Evolutionary conservation across 2,888 invertebrate genomes (phyloP).

Genomic region (Philopedon plagiatum): DNA sequence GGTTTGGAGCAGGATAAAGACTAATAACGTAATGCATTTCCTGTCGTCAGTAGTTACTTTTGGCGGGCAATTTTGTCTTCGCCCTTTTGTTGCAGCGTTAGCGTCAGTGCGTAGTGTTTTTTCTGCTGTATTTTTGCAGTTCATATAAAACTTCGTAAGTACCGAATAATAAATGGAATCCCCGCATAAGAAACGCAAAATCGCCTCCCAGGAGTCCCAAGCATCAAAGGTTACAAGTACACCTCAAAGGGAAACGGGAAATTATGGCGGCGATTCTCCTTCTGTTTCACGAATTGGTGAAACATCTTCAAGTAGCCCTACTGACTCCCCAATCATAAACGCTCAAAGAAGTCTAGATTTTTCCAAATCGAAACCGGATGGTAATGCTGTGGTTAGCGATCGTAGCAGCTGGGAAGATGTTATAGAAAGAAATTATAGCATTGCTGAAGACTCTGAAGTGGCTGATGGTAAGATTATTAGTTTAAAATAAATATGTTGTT

Average conservation of each 20-base stretch:
- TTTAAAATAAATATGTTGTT: too few species aligned
- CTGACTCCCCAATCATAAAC: not conserved
- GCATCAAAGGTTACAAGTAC: conserved; percentile 8
- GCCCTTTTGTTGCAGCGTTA: too few species aligned
- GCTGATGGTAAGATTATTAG: conserved; percentile 1
- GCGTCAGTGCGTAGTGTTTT: too few species aligned
- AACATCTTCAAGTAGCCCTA: not conserved
- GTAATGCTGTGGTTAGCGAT: not conserved
- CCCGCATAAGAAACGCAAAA: conserved; percentile 24
- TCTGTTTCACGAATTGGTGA: not conserved
- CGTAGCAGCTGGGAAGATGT: not conserved
- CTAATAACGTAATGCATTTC: too few species aligned
- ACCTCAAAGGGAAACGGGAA: not conserved
- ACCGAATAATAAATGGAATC: conserved; percentile 4
- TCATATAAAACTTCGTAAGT: too few species aligned
- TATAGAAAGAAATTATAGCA: not conserved
- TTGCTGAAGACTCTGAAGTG: not conserved
- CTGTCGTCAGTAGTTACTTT: too few species aligned
- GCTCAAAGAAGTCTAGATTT: not conserved
- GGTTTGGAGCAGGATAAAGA: too few species aligned
- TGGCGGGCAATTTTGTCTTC: too few species aligned
- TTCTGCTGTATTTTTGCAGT: too few species aligned
- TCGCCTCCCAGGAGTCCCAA: conserved; percentile 9
- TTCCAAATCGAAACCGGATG: not conserved
- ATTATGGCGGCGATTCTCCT: not conserved